Percentiles rank a stretch among this genome's conserved stretches.
Evolutionary conservation across 2,797 vertebrate species (phyloP).

Genomic region (Ctenosaura bakeri): DNA sequence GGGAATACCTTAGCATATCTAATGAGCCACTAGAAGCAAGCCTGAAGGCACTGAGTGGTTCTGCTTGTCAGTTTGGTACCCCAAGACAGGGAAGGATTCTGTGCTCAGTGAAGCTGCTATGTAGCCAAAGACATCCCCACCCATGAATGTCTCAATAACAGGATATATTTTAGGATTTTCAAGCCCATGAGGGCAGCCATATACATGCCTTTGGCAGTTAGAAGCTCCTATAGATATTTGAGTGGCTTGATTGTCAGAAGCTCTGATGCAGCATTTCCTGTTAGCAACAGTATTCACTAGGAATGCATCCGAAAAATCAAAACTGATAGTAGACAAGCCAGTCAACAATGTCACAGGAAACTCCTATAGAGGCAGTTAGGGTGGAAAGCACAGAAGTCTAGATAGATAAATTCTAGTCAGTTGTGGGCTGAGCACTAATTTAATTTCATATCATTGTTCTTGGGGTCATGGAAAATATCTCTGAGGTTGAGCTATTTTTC

Average conservation of each 20-base stretch:
- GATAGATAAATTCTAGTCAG: neutral
- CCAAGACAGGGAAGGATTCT: neutral
- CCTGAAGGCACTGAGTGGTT: neutral
- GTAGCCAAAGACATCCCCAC: neutral
- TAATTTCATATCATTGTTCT: neutral
- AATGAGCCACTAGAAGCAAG: slow-evolving; percentile 27
- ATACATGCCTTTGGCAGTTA: neutral
- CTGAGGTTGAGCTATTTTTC: too few species aligned
- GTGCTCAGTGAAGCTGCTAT: neutral
- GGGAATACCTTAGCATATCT: slow-evolving; percentile 40
- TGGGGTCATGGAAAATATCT: neutral
- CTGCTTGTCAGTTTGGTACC: neutral
- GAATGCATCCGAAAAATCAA: neutral
- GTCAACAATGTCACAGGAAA: too few species aligned
- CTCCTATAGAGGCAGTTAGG: neutral
- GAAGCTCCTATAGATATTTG: neutral
- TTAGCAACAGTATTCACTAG: too few species aligned
- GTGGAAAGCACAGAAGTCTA: neutral
- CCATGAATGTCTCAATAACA: neutral
- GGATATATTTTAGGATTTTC: neutral
- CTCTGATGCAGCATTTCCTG: neutral
- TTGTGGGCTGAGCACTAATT: neutral
- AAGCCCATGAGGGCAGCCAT: neutral
- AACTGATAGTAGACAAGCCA: neutral
- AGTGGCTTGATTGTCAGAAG: neutral